Conservation (phyloP, 2,113 vertebrate species). For the Stigmatopora nigra region DNA sequence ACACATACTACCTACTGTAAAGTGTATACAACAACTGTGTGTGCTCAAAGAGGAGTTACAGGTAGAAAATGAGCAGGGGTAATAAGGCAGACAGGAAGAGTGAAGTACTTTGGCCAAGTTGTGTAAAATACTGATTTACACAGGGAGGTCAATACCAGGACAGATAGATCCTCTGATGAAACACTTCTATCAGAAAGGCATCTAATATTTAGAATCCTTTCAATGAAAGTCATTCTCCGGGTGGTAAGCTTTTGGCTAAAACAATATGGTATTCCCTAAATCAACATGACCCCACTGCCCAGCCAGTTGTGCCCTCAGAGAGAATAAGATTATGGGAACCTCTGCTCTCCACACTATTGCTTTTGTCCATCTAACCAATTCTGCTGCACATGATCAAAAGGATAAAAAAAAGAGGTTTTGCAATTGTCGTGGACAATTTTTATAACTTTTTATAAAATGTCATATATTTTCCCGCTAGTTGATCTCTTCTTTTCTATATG, state of each 20-base stretch:
- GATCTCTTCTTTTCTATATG: conserved; percentile 2
- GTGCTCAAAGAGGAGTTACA: conserved; percentile 15
- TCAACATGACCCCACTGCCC: background rate
- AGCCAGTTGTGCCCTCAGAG: background rate
- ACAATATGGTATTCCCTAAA: conserved; percentile 53
- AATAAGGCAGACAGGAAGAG: conserved; percentile 9
- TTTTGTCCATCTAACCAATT: conserved; percentile 7
- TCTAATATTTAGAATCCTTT: conserved; percentile 73
- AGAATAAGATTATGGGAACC: conserved; percentile 8
- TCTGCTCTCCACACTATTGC: conserved; percentile 9
- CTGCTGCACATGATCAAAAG: conserved; percentile 8
- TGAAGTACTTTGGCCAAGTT: conserved; percentile 28
- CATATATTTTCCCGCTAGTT: background rate
- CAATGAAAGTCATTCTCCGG: conserved; percentile 62
- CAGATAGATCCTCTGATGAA: conserved; percentile 65
- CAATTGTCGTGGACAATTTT: conserved; percentile 3
- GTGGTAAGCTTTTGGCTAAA: conserved; percentile 51
- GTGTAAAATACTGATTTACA: conserved; percentile 71
- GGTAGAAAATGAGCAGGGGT: conserved; percentile 11
- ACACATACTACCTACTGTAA: conserved; percentile 7
- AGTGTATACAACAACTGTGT: conserved; percentile 28
- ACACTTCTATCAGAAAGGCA: conserved; percentile 70
- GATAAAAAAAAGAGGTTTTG: too few species aligned
- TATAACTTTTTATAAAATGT: background rate
- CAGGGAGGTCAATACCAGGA: conserved; percentile 73